These are phyloP conservation scores for Myotis daubentonii DNA, from an alignment of 2,797 vertebrate genomes.

Conservation along the genomic window DNA sequence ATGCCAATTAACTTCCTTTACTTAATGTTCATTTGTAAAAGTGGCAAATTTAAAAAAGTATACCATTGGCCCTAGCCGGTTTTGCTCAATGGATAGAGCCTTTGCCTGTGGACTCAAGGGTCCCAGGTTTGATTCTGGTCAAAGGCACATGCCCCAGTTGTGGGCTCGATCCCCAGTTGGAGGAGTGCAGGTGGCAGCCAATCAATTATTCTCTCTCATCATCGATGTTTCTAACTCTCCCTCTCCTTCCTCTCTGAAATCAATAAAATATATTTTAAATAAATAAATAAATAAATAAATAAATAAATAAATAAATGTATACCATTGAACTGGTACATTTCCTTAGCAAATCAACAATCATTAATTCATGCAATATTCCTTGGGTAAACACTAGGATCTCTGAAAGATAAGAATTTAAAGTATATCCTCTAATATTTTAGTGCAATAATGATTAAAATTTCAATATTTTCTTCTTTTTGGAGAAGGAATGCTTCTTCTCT, in stretches of 20 bases:
- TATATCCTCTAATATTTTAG: not conserved
- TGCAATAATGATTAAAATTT: not conserved
- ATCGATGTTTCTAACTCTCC: no score
- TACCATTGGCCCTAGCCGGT: not conserved
- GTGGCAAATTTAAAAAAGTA: not conserved
- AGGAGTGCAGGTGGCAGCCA: no score
- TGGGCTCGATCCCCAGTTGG: no score
- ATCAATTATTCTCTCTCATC: no score
- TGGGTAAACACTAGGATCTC: not conserved
- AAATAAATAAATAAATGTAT: not conserved
- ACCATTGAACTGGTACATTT: not conserved
- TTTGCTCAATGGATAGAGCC: no score
- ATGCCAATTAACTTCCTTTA: constrained; percentile 30
- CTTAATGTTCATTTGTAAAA: constrained; percentile 57
- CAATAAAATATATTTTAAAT: not conserved
- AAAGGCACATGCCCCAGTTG: no score
- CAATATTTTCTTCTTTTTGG: not conserved
- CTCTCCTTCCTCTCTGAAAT: no score
- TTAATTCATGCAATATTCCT: not conserved
- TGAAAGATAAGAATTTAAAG: not conserved
- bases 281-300: not conserved
- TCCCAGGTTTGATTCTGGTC: no score
- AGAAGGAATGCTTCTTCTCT: not conserved
- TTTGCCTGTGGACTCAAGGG: no score
- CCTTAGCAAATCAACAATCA: not conserved